Percentiles rank a stretch among this genome's conserved stretches.
Evolutionary conservation across 2,888 invertebrate species (phyloP).

Genomic region (Amiota minor): DNA sequence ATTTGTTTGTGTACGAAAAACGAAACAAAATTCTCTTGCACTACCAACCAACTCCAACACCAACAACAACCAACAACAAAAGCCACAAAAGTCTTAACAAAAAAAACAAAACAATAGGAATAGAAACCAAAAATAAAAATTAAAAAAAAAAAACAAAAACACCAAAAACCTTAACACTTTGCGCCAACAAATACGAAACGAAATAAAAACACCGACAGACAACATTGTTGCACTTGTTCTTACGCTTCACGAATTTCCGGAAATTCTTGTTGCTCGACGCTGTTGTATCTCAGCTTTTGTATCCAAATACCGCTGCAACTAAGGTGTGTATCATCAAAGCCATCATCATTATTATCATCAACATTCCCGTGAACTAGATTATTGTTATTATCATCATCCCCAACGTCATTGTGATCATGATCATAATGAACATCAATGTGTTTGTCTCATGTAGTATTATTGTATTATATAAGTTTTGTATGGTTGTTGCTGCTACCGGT

Average conservation of each 20-base stretch:
- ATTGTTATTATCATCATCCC: background rate
- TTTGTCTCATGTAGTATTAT: constrained; percentile 1
- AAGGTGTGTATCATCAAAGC: constrained; percentile 22
- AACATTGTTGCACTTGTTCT: constrained; percentile 5
- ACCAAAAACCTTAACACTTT: constrained; percentile 8
- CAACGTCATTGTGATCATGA: background rate
- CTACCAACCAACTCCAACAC: background rate
- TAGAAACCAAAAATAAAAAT: background rate
- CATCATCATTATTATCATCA: background rate
- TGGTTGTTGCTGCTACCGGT: background rate
- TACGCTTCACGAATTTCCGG: constrained; percentile 13
- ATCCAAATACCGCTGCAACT: background rate
- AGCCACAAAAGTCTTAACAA: background rate
- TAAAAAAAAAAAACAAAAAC: constrained; percentile 9
- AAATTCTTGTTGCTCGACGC: constrained; percentile 19
- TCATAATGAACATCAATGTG: background rate
- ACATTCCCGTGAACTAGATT: background rate
- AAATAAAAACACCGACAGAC: background rate
- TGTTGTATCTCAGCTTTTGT: background rate
- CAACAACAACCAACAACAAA: background rate
- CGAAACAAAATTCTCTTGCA: constrained; percentile 19
- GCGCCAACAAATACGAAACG: background rate
- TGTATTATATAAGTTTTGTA: constrained; percentile 1
- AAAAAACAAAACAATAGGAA: background rate
- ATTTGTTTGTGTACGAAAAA: background rate